These are phyloP conservation scores for Misgurnus mizolepis DNA, from an alignment of 2,113 vertebrate species.

Conservation along the genomic window DNA sequence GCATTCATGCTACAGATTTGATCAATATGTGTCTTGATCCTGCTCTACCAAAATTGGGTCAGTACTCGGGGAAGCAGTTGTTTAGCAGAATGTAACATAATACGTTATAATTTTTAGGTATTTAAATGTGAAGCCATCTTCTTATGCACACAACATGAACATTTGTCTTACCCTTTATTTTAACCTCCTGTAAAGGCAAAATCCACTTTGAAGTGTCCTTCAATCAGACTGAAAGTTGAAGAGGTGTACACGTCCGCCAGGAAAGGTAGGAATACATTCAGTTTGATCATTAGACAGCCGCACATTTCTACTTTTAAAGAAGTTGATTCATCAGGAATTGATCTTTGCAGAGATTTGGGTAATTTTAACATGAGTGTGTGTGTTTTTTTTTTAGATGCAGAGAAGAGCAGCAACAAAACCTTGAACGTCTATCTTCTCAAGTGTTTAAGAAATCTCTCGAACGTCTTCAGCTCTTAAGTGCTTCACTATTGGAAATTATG, in stretches of 20 bases:
- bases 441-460: conserved; percentile 85
- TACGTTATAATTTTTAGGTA: background rate
- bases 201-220: conserved; percentile 88
- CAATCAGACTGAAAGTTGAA: conserved; percentile 85
- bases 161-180: conserved; percentile 2
- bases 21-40: too few relatives aligned
- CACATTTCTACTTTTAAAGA: background rate
- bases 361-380: background rate
- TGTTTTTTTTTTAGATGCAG: conserved; percentile 68
- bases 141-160: background rate
- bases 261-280: conserved; percentile 76
- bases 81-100: background rate
- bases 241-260: conserved; percentile 78
- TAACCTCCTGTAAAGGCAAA: conserved; percentile 81
- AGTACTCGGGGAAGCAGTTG: too few relatives aligned
- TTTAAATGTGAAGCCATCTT: background rate
- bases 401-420: conserved; percentile 67
- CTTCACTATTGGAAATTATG: background rate
- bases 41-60: too few relatives aligned
- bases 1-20: too few relatives aligned
- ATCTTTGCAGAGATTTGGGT: background rate
- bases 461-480: conserved; percentile 77
- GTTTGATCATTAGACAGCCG: conserved; percentile 40
- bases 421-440: conserved; percentile 80
- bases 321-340: background rate